A percentile compares a stretch with the other conserved stretches of the same genome.
Evolutionary conservation across 2,113 vertebrate species (phyloP).

Genomic region (Paracanthobrama guichenoti): DNA sequence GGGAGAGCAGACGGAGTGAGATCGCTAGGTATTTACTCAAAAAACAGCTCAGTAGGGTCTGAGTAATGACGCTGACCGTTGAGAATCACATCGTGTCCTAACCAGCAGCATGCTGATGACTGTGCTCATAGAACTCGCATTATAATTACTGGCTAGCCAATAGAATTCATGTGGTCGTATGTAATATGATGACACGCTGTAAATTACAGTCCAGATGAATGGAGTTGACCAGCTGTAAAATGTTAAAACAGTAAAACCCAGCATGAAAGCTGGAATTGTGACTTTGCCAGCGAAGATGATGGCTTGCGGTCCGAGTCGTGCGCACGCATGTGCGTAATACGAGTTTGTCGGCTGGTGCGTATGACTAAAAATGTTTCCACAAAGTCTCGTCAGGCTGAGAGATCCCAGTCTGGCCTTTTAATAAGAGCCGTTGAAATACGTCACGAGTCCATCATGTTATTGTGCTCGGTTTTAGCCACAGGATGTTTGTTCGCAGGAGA

Average conservation of each 20-base stretch:
- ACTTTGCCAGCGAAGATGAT: conserved; percentile 30
- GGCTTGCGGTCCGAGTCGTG: conserved; percentile 30
- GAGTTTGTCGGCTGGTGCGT: not conserved
- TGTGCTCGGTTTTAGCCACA: conserved; percentile 26
- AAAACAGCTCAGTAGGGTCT: not conserved
- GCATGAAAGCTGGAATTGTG: conserved; percentile 30
- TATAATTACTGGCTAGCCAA: conserved; percentile 47
- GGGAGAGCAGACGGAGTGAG: conserved; percentile 48
- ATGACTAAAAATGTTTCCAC: conserved; percentile 28
- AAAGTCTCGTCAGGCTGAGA: conserved; percentile 19
- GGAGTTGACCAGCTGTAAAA: conserved; percentile 45
- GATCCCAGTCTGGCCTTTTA: conserved; percentile 22
- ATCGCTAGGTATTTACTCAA: conserved; percentile 20
- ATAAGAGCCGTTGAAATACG: conserved; percentile 32
- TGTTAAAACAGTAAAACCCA: conserved; percentile 46
- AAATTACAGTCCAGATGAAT: conserved; percentile 50
- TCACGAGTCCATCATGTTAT: conserved; percentile 28
- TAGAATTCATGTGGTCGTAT: conserved; percentile 41
- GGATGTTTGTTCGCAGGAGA: conserved; percentile 36
- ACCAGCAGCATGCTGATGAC: conserved; percentile 23
- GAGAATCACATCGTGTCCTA: conserved; percentile 30
- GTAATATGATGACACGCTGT: conserved; percentile 41
- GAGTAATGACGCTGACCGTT: conserved; percentile 18
- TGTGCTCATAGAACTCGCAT: conserved; percentile 21
- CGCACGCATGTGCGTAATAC: conserved; percentile 26